A percentile compares a stretch with the other conserved stretches of the same genome.
phyloP scores from a whole-genome alignment of 2,888 invertebrate species.

The Iselma pallidipennis region DNA sequence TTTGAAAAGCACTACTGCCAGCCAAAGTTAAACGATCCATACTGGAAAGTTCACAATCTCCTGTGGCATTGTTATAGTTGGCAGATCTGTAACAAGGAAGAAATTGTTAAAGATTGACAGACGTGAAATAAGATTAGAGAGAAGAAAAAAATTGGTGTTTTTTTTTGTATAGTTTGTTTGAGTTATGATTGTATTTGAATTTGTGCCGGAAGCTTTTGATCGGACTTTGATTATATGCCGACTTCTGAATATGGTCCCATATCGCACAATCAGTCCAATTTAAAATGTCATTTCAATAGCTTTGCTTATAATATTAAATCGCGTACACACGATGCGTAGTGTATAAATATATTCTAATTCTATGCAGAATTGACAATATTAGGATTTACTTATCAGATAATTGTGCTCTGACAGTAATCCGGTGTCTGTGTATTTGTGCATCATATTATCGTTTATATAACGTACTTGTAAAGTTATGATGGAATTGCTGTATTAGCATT shows the following conservation, averaged over 20 bases:
- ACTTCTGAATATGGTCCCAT: conserved; percentile 38
- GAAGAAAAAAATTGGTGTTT: neutral
- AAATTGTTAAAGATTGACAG: neutral
- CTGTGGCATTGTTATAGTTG: conserved; percentile 84
- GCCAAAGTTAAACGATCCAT: conserved; percentile 91
- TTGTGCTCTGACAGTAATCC: too few relatives aligned
- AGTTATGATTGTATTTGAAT: neutral
- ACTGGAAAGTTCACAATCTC: conserved; percentile 84
- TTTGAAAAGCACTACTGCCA: conserved; percentile 72
- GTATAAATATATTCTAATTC: conserved; percentile 26
- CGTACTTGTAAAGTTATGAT: too few relatives aligned
- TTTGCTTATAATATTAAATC: conserved; percentile 40
- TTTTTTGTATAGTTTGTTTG: too few relatives aligned
- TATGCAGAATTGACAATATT: conserved; percentile 44
- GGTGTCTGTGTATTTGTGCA: conserved; percentile 12
- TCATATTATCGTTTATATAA: too few relatives aligned
- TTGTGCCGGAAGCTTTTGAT: neutral
- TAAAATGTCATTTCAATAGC: conserved; percentile 52
- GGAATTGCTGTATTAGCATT: too few relatives aligned
- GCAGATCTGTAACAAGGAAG: conserved; percentile 71
- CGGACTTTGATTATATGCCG: neutral
- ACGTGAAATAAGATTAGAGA: neutral
- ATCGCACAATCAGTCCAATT: conserved; percentile 54
- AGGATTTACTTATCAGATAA: conserved; percentile 47
- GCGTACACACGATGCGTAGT: conserved; percentile 36